Conservation (phyloP, 2,113 vertebrate species). For the Hippocampus abdominalis region DNA sequence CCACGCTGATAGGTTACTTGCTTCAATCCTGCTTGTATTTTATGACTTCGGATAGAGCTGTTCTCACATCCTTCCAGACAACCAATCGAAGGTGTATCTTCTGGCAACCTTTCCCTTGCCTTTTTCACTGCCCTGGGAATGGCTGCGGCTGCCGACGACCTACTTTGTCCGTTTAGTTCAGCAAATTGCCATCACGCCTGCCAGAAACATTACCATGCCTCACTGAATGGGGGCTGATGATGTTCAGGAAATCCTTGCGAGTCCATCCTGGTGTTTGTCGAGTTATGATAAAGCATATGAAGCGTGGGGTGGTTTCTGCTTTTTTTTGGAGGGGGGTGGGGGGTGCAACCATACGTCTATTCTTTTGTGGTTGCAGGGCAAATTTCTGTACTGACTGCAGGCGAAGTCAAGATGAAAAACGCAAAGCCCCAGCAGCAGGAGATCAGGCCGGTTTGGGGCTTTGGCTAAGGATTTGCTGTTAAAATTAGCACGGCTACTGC, state of each 20-base stretch:
- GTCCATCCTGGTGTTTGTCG: neutral
- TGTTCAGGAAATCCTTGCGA: neutral
- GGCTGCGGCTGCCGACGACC: slow-evolving; percentile 1
- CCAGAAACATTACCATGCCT: slow-evolving; percentile 5
- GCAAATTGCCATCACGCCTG: slow-evolving; percentile 5
- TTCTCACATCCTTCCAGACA: neutral
- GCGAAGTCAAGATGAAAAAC: slow-evolving; percentile 40
- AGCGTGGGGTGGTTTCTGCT: neutral
- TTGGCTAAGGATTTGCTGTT: slow-evolving; percentile 64
- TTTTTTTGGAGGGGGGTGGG: neutral
- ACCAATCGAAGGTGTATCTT: neutral
- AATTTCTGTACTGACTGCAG: neutral
- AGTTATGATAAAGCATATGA: neutral
- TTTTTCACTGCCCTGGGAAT: neutral
- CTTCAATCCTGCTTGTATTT: neutral
- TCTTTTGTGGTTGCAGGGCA: neutral
- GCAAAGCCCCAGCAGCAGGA: slow-evolving; percentile 35
- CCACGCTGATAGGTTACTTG: neutral
- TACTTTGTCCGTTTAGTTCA: slow-evolving; percentile 9
- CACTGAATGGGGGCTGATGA: neutral
- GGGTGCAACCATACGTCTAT: slow-evolving; percentile 17
- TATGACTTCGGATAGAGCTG: neutral
- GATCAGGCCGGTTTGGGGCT: slow-evolving; percentile 43
- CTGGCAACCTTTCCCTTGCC: neutral
- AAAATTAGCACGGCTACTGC: slow-evolving; percentile 60